Percentiles rank a stretch among this genome's conserved stretches.
These are phyloP conservation scores for Felis catus DNA, from an alignment of 2,113 vertebrate species.

Conservation along the genomic window F.catus_Fca126_mat1.0 CM031417.1:24995001-24995500, in stretches of 20 bases:
- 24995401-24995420: neutral
- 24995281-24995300: neutral
- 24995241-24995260: neutral
- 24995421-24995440: neutral
- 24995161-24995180: neutral
- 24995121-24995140: neutral
- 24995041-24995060: rapidly evolving
- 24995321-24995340: neutral
- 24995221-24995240: neutral
- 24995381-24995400: neutral
- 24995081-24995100: neutral
- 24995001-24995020: neutral
- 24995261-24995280: no score
- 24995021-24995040: neutral
- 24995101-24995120: neutral
- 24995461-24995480: neutral
- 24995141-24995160: neutral
- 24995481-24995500: neutral
- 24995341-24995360: neutral
- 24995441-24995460: neutral
- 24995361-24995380: neutral
- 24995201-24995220: neutral
- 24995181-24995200: neutral
- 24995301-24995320: neutral
- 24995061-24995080: no score